phyloP scores from a whole-genome alignment of 2,888 invertebrate species.

The Andrena praecox region DNA sequence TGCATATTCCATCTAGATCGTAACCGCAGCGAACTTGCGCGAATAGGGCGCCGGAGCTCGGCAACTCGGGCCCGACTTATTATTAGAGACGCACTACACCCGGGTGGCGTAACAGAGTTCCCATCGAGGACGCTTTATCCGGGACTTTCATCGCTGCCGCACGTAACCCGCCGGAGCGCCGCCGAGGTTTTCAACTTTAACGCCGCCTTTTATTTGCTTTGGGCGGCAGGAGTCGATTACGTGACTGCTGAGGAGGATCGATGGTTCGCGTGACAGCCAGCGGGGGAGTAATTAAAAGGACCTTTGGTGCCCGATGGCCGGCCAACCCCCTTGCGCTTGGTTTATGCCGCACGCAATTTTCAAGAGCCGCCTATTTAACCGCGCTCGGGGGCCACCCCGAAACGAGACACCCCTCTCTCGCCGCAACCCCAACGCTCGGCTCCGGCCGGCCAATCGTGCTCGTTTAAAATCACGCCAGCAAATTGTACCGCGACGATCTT shows the following conservation, averaged over 20 bases:
- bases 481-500: not conserved
- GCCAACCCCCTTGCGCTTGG: slow-evolving; percentile 27
- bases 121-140: not conserved
- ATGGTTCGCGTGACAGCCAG: slow-evolving; percentile 63
- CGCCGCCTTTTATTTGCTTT: slow-evolving; percentile 47
- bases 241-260: slow-evolving; percentile 60
- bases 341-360: slow-evolving; percentile 58
- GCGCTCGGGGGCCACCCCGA: not conserved
- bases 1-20: too few species aligned
- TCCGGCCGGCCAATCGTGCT: not conserved
- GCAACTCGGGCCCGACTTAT: too few species aligned
- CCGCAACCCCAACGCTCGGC: slow-evolving; percentile 5
- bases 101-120: not conserved
- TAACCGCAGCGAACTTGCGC: too few species aligned
- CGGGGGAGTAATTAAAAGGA: slow-evolving; percentile 66
- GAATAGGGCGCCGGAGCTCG: too few species aligned
- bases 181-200: slow-evolving; percentile 23
- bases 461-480: slow-evolving; percentile 29
- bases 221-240: slow-evolving; percentile 42
- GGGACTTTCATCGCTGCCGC: not conserved
- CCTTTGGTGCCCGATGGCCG: slow-evolving; percentile 42
- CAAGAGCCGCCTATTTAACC: slow-evolving; percentile 29
- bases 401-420: not conserved
- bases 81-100: not conserved
- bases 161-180: not conserved